These are phyloP conservation scores for Furcifer pardalis DNA, from an alignment of 2,797 vertebrate species.

Conservation along the genomic window DNA sequence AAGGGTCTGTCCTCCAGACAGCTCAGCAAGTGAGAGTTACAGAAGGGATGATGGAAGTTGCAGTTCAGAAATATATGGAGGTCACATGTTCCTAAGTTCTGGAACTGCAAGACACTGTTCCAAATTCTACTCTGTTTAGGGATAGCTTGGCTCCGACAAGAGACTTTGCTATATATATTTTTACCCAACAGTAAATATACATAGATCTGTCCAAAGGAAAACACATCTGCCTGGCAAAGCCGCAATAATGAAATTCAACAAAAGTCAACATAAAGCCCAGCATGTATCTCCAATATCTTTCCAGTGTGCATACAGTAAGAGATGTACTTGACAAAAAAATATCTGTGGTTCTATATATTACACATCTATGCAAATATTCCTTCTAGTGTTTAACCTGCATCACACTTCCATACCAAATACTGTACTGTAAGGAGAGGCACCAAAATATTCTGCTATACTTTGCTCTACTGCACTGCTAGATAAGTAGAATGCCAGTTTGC, in stretches of 20 bases:
- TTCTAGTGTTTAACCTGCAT: neutral
- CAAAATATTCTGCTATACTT: neutral
- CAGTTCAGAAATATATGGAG: neutral
- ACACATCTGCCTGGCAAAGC: no score
- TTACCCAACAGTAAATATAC: neutral
- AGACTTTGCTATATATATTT: neutral
- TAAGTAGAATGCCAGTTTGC: neutral
- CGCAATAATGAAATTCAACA: no score
- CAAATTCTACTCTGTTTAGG: neutral
- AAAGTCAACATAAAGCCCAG: no score
- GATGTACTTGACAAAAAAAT: no score
- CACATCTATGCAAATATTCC: neutral
- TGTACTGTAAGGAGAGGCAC: no score
- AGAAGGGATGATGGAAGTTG: neutral
- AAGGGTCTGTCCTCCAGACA: no score
- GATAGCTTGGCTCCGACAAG: neutral
- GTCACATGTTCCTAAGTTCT: neutral
- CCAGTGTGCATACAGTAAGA: neutral
- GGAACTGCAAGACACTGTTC: neutral
- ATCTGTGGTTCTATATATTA: no score
- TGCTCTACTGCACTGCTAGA: neutral
- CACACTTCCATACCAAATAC: neutral
- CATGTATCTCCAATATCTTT: no score
- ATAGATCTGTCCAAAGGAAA: neutral
- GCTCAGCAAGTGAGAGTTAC: neutral